A percentile compares a stretch with the other conserved stretches of the same genome.
Evolutionary conservation across 2,113 vertebrate species (phyloP).

Genomic region (Syrrhaptes paradoxus): DNA sequence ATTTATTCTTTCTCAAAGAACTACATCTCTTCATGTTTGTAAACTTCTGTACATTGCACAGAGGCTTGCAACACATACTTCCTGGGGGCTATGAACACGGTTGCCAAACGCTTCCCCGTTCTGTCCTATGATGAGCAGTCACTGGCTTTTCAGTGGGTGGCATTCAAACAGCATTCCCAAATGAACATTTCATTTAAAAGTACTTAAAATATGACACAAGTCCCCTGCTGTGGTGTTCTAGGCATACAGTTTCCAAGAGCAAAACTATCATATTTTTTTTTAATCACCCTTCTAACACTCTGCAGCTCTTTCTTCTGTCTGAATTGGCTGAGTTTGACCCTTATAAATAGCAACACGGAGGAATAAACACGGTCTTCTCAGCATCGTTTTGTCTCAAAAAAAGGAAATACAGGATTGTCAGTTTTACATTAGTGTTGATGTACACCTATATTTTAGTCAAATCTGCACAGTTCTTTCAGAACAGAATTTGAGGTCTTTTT

Average conservation of each 20-base stretch:
- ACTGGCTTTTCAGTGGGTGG: background rate
- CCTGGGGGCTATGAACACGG: background rate
- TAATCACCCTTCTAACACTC: background rate
- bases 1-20: background rate
- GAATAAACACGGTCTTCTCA: background rate
- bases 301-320: background rate
- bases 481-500: background rate
- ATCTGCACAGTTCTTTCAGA: background rate
- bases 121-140: background rate
- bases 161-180: background rate
- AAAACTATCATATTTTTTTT: background rate
- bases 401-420: background rate
- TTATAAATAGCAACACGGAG: background rate
- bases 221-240: background rate
- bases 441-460: background rate
- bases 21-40: background rate
- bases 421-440: rapidly evolving
- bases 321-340: background rate
- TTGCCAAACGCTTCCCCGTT: background rate
- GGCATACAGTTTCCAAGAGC: background rate
- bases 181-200: background rate
- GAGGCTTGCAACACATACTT: background rate
- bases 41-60: background rate
- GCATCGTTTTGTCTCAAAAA: background rate
- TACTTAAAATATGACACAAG: background rate